These are phyloP conservation scores for Heliornis fulica DNA, from an alignment of 2,113 vertebrate genomes.

Conservation along the genomic window DNA sequence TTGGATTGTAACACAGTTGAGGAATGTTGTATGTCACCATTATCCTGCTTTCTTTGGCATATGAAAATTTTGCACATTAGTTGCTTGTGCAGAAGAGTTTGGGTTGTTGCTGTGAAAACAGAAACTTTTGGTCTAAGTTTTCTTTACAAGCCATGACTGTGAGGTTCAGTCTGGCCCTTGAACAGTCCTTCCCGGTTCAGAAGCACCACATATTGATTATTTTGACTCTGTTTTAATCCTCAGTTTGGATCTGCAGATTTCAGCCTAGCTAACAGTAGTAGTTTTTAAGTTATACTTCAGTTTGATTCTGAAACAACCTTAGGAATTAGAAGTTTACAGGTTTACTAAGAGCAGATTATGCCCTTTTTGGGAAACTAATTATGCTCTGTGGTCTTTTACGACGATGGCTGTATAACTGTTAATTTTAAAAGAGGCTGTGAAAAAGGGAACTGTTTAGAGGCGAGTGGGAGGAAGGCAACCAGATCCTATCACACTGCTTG, in stretches of 20 bases:
- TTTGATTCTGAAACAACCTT: background rate
- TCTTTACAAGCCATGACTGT: background rate
- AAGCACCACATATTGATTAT: background rate
- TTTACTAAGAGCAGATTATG: background rate
- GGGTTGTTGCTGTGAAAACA: background rate
- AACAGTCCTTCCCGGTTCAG: background rate
- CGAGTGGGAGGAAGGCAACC: background rate
- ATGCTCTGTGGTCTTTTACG: background rate
- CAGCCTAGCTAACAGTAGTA: background rate
- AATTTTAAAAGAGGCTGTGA: background rate
- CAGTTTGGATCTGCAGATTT: background rate
- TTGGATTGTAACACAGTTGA: background rate
- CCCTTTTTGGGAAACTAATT: constrained; percentile 24
- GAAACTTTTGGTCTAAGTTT: background rate
- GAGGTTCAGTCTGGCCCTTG: background rate
- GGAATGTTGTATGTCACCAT: background rate
- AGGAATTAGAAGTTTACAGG: background rate
- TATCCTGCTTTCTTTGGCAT: background rate
- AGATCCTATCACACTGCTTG: background rate
- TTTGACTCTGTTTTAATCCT: background rate
- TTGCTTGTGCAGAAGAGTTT: background rate
- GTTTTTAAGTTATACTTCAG: background rate
- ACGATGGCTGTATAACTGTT: background rate
- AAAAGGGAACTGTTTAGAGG: background rate
- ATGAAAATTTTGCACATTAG: background rate